These are phyloP conservation scores for Corynorhinus townsendii DNA, from an alignment of 2,113 vertebrate genomes.

Conservation along the genomic window DNA sequence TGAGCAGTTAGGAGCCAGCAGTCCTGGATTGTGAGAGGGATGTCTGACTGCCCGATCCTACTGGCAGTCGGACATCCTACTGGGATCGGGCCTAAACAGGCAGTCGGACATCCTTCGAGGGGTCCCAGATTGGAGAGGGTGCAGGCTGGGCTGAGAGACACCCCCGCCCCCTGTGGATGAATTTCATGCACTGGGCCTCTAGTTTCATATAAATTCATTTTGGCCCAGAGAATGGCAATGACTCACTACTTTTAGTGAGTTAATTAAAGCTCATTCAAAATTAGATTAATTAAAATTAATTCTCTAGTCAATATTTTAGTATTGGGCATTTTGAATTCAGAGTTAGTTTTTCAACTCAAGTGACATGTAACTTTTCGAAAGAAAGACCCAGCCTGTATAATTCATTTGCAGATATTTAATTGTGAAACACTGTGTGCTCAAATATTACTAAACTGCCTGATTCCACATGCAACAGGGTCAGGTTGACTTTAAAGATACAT, in stretches of 20 bases:
- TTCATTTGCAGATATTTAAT: conserved; percentile 41
- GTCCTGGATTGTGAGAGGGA: too few relatives aligned
- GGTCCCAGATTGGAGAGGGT: too few relatives aligned
- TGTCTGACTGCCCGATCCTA: too few relatives aligned
- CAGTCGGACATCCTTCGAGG: too few relatives aligned
- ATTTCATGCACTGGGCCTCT: too few relatives aligned
- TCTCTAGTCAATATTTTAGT: conserved; percentile 1
- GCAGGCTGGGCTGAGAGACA: too few relatives aligned
- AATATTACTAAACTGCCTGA: neutral
- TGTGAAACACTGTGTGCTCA: neutral
- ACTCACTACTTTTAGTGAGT: neutral
- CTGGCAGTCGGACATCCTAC: too few relatives aligned
- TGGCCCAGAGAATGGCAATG: neutral
- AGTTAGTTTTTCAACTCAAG: conserved; percentile 32
- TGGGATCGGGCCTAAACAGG: too few relatives aligned
- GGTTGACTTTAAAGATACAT: neutral
- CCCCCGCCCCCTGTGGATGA: too few relatives aligned
- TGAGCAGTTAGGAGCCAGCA: too few relatives aligned
- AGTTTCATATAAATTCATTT: neutral
- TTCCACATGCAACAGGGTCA: neutral
- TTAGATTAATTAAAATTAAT: neutral
- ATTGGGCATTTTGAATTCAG: conserved; percentile 35
- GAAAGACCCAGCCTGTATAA: neutral
- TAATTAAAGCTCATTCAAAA: neutral
- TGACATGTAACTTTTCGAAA: conserved; percentile 22